A percentile compares a stretch with the other conserved stretches of the same genome.
These are phyloP conservation scores for Bellardia bayeri DNA, from an alignment of 2,888 invertebrate genomes.

Conservation along the genomic window DNA sequence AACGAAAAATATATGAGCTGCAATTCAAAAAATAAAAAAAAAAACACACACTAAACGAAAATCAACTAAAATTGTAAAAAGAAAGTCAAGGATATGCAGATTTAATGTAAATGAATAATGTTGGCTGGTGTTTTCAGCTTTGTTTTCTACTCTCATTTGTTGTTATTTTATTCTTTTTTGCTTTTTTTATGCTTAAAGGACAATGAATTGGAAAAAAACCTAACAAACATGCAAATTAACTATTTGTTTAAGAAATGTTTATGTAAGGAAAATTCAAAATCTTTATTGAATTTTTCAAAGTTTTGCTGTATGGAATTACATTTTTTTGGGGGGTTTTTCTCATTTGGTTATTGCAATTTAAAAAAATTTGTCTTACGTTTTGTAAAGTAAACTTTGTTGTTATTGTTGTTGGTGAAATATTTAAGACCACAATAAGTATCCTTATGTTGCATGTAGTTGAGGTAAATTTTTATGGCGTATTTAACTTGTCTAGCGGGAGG, in stretches of 20 bases:
- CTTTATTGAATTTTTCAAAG: slow-evolving; percentile 66
- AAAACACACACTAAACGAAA: slow-evolving; percentile 26
- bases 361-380: slow-evolving; percentile 37
- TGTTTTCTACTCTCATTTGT: slow-evolving; percentile 26
- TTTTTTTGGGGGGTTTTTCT: background rate
- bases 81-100: slow-evolving; percentile 69
- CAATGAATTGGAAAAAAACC: slow-evolving; percentile 24
- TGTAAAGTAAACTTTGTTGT: background rate
- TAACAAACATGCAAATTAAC: slow-evolving; percentile 70
- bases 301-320: background rate
- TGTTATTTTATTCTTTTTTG: background rate
- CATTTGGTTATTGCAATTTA: slow-evolving; percentile 26
- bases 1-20: slow-evolving; percentile 7
- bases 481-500: slow-evolving; percentile 82
- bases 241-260: slow-evolving; percentile 63
- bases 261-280: slow-evolving; percentile 59
- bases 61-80: slow-evolving; percentile 40
- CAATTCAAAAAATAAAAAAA: background rate
- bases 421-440: slow-evolving; percentile 61
- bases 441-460: slow-evolving; percentile 59
- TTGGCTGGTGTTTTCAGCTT: slow-evolving; percentile 30
- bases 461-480: slow-evolving; percentile 81
- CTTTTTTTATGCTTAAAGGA: background rate
- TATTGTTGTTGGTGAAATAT: slow-evolving; percentile 20
- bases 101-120: slow-evolving; percentile 64